Conservation (phyloP, 23 tunicate species). For the Botrylloides violaceus region DNA sequence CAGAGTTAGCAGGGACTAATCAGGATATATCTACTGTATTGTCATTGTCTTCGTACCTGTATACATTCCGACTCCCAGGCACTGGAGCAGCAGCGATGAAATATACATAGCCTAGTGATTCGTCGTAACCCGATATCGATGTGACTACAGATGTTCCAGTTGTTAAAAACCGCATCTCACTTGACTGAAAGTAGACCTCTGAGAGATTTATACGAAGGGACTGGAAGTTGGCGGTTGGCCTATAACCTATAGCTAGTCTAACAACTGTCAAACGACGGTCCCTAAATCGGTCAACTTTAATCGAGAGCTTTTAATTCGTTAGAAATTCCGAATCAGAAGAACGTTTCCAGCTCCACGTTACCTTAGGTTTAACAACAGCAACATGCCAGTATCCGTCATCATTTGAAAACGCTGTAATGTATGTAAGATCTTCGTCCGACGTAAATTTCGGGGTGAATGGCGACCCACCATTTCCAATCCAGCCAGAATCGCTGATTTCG, state of each 20-base stretch:
- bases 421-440: conserved; percentile 14
- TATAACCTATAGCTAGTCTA: too few relatives aligned
- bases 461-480: conserved; percentile 85
- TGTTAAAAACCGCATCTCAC: conserved; percentile 44
- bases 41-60: conserved; percentile 18
- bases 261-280: too few relatives aligned
- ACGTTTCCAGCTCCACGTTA: too few relatives aligned
- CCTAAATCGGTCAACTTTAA: too few relatives aligned
- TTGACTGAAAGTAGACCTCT: conserved; percentile 16
- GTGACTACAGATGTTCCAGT: conserved; percentile 54
- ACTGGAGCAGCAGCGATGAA: conserved; percentile 77
- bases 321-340: too few relatives aligned
- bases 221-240: too few relatives aligned
- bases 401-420: conserved; percentile 49
- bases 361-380: conserved; percentile 49
- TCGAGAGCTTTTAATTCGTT: too few relatives aligned
- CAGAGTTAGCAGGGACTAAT: not conserved
- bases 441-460: conserved; percentile 53
- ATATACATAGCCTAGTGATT: conserved; percentile 37
- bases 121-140: conserved; percentile 55
- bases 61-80: conserved; percentile 54
- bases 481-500: conserved; percentile 49
- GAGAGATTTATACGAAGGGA: not conserved
- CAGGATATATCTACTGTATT: not conserved
- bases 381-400: conserved; percentile 66